phyloP scores from a whole-genome alignment of 2,113 vertebrate species.

The Ammospiza nelsoni region DNA sequence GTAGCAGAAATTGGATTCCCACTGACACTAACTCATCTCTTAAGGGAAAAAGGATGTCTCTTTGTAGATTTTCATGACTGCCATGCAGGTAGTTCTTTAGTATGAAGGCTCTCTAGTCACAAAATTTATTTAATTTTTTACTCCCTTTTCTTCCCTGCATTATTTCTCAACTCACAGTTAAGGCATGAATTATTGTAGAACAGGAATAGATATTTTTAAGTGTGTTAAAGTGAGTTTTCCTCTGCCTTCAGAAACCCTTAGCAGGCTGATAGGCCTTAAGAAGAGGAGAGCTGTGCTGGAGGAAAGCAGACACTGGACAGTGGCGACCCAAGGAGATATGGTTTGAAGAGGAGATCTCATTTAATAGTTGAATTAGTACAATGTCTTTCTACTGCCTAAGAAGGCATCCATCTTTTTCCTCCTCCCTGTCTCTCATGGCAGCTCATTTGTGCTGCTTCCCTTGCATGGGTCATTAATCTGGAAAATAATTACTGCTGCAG shows the following conservation, averaged over 20 bases:
- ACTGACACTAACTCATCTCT: not conserved
- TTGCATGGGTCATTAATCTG: not conserved
- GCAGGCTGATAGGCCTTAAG: not conserved
- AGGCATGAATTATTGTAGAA: not conserved
- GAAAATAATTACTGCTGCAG: not conserved
- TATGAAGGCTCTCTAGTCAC: not conserved
- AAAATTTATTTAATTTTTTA: not conserved
- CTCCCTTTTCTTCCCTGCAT: not conserved
- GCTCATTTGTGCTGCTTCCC: not conserved
- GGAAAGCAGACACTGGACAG: not conserved
- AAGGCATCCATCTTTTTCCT: not conserved
- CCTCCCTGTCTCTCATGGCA: not conserved
- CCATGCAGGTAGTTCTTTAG: not conserved
- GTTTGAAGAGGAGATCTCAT: not conserved
- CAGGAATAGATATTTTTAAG: not conserved
- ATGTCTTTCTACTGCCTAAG: not conserved
- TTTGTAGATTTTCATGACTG: not conserved
- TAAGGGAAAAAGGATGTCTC: not conserved
- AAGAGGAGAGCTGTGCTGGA: not conserved
- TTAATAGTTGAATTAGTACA: not conserved
- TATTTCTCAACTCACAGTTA: not conserved
- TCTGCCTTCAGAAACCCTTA: not conserved
- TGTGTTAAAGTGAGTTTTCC: not conserved
- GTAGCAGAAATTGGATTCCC: not conserved
- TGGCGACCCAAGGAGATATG: accelerated